phyloP scores from a whole-genome alignment of 2,113 vertebrate genomes.

The Pelecanoides urinatrix region DNA sequence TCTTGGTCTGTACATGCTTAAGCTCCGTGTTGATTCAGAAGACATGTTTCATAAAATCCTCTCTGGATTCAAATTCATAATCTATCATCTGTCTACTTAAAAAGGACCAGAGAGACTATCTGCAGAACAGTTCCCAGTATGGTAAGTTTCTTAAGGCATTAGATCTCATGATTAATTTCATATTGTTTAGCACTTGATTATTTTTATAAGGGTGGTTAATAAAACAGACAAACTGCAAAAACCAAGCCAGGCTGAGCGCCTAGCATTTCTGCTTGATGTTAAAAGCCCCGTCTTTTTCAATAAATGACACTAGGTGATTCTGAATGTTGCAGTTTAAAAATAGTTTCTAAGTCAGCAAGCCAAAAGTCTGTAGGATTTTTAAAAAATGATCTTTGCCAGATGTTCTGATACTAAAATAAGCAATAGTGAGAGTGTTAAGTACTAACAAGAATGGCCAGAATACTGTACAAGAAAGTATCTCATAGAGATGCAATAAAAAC shows the following conservation, averaged over 20 bases:
- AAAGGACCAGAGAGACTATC: not conserved
- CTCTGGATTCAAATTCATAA: conserved; percentile 16
- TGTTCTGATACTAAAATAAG: conserved; percentile 50
- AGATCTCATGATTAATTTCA: conserved; percentile 24
- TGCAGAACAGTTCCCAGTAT: conserved; percentile 32
- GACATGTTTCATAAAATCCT: conserved; percentile 17
- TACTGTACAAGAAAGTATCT: not conserved
- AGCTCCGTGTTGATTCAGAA: not conserved
- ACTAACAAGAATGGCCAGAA: not conserved
- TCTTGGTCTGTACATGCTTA: not conserved
- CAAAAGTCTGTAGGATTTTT: conserved; percentile 6
- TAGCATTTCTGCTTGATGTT: not conserved
- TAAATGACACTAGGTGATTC: conserved; percentile 40
- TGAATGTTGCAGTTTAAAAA: conserved; percentile 19
- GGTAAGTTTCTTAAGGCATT: conserved; percentile 4
- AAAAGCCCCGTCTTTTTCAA: not conserved
- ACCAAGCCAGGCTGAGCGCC: not conserved
- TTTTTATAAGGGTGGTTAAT: conserved; percentile 48
- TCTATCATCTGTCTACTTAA: not conserved
- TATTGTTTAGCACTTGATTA: conserved; percentile 38
- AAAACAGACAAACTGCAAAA: conserved; percentile 47
- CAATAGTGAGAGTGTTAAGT: conserved; percentile 9
- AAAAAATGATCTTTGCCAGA: conserved; percentile 33
- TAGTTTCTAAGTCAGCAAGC: conserved; percentile 14
- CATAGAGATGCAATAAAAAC: not conserved